Base-by-base conservation (phyloP, 2,113 vertebrate genomes). In the Phrynosoma platyrhinos region DNA sequence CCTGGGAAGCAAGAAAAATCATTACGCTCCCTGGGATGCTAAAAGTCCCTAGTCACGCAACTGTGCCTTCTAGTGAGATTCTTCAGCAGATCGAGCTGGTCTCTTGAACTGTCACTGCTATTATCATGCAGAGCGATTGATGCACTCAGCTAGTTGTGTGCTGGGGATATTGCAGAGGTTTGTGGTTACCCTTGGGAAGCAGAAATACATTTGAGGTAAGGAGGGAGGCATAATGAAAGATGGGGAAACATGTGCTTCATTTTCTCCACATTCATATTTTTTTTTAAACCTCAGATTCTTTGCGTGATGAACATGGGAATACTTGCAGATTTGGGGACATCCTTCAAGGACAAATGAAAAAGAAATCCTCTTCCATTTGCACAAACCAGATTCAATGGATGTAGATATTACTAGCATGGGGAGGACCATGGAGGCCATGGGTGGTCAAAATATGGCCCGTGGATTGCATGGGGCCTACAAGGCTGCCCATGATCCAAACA, bases 1-100 rank as follows among this genome's bases (percentile, higher is more conserved):
- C 5, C 79, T 78, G 86, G 90, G 87, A 90, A 80, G 47, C 77
- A 84, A 90, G 68, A 71, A 71, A 87, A 94, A 90, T 53, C 77
- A 88, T 92, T 76, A 83, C 53, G 82, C 91, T 91, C 10, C 1
- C 0, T 32, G 62, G 78, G 81, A 84, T 86, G 87, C 71, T 62
- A 0, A 87, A 93, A 83, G 52, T 89, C 53, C 62, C 91, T 78
- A 13, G 83, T 88, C 90, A 69, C 82, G 82, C 89, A 83, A 78
- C 82, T n/a, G 18, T 75, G 77, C 82, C 53, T 91, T 89, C 86
- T 94, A 90, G 12, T 55, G 81, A 92, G 84, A 78, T 27, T 30
- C 68, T 52, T 21, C 71, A 88, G 58, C 62, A 71, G 89, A 90
- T 71, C 40, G 36, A 83, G 85, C 90, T 72, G 80, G 27, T 68